phyloP scores from a whole-genome alignment of 2,797 vertebrate species.

The Etheostoma perlongum region DNA sequence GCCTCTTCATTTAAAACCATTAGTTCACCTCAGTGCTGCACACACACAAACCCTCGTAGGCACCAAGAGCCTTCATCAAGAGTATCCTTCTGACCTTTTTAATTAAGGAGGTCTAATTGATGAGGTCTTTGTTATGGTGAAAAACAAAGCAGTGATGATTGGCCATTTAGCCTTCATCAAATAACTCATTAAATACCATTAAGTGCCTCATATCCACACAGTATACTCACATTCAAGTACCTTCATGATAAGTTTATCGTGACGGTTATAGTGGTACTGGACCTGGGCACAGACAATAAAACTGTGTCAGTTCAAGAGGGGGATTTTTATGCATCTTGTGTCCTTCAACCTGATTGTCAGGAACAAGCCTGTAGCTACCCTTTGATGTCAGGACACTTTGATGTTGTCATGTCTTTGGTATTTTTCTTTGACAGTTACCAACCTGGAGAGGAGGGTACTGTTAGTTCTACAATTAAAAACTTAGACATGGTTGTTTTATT shows the following conservation, averaged over 20 bases:
- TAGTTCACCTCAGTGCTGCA: neutral
- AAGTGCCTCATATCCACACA: neutral
- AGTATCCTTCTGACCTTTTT: neutral
- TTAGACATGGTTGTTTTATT: neutral
- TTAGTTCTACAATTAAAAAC: too few species aligned
- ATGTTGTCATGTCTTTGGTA: neutral
- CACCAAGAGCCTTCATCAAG: neutral
- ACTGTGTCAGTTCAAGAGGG: neutral
- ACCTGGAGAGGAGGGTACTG: too few species aligned
- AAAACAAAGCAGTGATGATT: neutral
- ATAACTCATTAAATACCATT: neutral
- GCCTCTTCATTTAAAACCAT: constrained; percentile 8
- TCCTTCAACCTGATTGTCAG: constrained; percentile 3
- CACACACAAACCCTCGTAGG: neutral
- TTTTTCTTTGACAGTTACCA: too few species aligned
- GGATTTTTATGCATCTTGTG: neutral
- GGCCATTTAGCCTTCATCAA: neutral
- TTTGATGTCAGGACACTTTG: neutral
- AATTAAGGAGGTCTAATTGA: neutral
- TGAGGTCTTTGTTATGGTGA: constrained; percentile 26
- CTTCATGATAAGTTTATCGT: neutral
- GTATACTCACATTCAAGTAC: neutral
- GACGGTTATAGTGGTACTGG: neutral
- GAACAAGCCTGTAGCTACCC: neutral
- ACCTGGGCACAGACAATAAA: neutral